phyloP scores from a whole-genome alignment of 2,113 vertebrate genomes.

The Petrocephalus zakoni region DNA sequence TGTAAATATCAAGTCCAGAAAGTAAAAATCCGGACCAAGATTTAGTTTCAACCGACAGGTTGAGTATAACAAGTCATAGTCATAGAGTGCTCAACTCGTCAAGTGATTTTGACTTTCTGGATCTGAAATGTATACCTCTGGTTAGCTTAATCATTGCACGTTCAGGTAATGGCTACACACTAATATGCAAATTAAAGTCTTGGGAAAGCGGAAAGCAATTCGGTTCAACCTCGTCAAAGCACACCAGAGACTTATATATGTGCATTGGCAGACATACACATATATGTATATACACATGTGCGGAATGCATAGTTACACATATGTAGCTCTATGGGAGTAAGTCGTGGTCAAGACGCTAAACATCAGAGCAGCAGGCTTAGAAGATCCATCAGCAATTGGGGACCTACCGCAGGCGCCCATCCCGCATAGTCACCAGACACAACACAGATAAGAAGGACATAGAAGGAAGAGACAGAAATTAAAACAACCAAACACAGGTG shows the following conservation, averaged over 20 bases:
- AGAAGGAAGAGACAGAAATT: conserved; percentile 99
- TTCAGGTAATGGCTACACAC: conserved; percentile 33
- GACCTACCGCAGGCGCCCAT: conserved; percentile 99
- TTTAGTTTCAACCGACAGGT: too few relatives aligned
- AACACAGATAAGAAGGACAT: conserved; percentile 98
- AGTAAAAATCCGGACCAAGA: too few relatives aligned
- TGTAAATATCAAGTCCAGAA: too few relatives aligned
- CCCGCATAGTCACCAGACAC: conserved; percentile 99
- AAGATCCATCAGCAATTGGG: conserved; percentile 81
- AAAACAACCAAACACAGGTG: conserved; percentile 90
- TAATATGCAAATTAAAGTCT: conserved; percentile 45
- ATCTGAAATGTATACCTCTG: too few relatives aligned
- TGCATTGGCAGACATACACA: conserved; percentile 55
- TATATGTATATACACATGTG: conserved; percentile 61
- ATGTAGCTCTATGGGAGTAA: conserved; percentile 68
- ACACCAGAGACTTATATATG: conserved; percentile 72
- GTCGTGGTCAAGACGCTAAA: conserved; percentile 77
- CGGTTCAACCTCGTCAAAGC: conserved; percentile 84
- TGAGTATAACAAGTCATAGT: too few relatives aligned
- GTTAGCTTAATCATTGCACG: conserved; percentile 46
- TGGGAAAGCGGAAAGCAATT: conserved; percentile 65
- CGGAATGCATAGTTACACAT: conserved; percentile 71
- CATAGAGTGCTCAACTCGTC: too few relatives aligned
- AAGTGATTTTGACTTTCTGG: too few relatives aligned
- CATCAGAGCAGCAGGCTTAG: conserved; percentile 78